Conservation (phyloP, 2,797 vertebrate species). For the Malacoraja senta region DNA sequence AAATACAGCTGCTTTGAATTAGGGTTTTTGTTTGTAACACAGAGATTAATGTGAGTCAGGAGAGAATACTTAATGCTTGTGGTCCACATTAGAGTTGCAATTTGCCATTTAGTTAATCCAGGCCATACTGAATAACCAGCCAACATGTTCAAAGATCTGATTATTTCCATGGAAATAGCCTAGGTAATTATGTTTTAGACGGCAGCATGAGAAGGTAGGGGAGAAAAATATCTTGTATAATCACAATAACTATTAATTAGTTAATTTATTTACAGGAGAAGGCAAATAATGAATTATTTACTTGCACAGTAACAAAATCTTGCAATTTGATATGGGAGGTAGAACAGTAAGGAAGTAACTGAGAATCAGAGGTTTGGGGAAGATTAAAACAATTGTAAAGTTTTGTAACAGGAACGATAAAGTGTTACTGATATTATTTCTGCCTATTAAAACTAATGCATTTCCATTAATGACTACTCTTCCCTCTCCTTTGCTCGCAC, state of each 20-base stretch:
- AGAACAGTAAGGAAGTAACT: neutral
- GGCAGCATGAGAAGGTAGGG: neutral
- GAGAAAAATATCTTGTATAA: neutral
- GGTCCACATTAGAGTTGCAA: neutral
- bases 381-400: neutral
- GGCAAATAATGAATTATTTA: neutral
- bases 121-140: neutral
- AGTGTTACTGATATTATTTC: neutral
- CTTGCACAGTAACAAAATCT: neutral
- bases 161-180: neutral
- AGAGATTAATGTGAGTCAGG: neutral
- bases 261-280: neutral
- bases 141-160: neutral
- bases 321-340: neutral
- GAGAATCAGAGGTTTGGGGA: neutral
- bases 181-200: neutral
- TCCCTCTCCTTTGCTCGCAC: neutral
- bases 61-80: neutral
- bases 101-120: neutral
- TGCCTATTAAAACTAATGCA: neutral
- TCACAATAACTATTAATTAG: neutral
- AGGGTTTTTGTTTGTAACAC: neutral
- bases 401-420: neutral
- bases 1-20: neutral
- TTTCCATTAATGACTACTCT: neutral